Evolutionary conservation across 2,888 invertebrate genomes (phyloP), one percentile per base, ranked within the genome.

Genomic region (Philaethria dido): DNA sequence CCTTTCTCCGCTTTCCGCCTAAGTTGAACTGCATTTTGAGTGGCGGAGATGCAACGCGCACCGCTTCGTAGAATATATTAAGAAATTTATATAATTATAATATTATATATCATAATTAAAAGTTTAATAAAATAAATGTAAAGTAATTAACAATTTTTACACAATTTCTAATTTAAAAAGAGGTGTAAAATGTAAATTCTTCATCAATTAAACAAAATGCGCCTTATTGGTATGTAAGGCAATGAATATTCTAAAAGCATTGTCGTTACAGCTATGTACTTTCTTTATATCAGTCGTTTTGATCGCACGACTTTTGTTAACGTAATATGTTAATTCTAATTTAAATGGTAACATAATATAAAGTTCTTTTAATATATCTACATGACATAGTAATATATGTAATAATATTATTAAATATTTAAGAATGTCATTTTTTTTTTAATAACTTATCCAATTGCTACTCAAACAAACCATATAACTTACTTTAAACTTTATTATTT

Each of bases 241-340:
- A 42, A 57, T 25, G n/a, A 57, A 11, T 42, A 57, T 42, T 57
- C 36, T 57, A 1, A 42, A 22, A n/a, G 57, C 42, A 57, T 42
- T 57, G 42, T 42, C 4, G n/a, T n/a, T 20, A 0, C 33, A 16
- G 5, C 3, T 33, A 42, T 14, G 22, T 57, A n/a, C 20, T 39
- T 55, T 39, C 22, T 39, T 39, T 55, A 39, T n/a, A 22, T 39
- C 39, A 55, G n/a, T n/a, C 14, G 42, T 39, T 57, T 57, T 8
- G n/a, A 39, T 20, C n/a, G n/a, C 3, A n/a, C n/a, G 11, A 9
- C 20, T 9, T 22, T 20, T 57, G 20, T 47, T 47, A 57, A 57
- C 16, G 42, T 42, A 42, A 20, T 57, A 57, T 42, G 57, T 42
- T n/a, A 57, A 42, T 16, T 57, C 1, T 5, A 22, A 25, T 42